Percentiles rank a stretch among this genome's conserved stretches.
phyloP scores from a whole-genome alignment of 2,888 invertebrate species.

The Drosophila subquinaria region DNA sequence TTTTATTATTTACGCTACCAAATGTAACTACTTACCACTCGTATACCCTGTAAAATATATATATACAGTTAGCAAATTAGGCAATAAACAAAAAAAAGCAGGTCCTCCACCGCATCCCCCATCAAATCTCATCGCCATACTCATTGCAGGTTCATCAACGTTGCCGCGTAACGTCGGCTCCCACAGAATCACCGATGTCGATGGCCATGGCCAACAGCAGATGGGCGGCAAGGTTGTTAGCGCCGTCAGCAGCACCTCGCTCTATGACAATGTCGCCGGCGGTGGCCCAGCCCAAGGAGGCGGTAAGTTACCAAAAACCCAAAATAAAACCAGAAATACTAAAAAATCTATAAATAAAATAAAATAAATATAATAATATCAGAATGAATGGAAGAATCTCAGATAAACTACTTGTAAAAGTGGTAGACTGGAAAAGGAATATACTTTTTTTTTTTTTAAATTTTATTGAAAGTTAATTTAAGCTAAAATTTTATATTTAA shows the following conservation, averaged over 20 bases:
- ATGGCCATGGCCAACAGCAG: constrained; percentile 84
- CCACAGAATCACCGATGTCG: constrained; percentile 81
- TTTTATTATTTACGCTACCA: constrained; percentile 33
- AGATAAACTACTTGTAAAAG: too few relatives aligned
- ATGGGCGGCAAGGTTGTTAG: constrained; percentile 89
- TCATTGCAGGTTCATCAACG: constrained; percentile 91
- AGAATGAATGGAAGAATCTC: too few relatives aligned
- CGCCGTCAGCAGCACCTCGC: constrained; percentile 94
- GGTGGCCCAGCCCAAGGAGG: constrained; percentile 70
- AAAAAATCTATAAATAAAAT: too few relatives aligned
- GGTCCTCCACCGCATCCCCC: constrained; percentile 67
- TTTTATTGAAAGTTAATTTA: too few relatives aligned
- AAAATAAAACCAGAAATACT: background rate
- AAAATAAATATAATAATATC: too few relatives aligned
- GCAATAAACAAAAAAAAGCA: background rate
- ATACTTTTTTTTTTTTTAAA: too few relatives aligned
- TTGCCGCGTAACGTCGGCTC: constrained; percentile 88
- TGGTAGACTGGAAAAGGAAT: too few relatives aligned
- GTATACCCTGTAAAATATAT: constrained; percentile 33
- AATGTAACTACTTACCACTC: constrained; percentile 25
- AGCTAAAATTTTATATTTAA: too few relatives aligned
- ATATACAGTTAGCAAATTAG: constrained; percentile 39
- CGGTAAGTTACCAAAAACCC: constrained; percentile 53
- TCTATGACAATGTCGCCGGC: constrained; percentile 92
- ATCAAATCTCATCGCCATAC: constrained; percentile 80